Percentiles rank a stretch among this genome's conserved stretches.
phyloP scores from a whole-genome alignment of 2,888 invertebrate genomes.

The Lordiphosa fenestrarum region DNA sequence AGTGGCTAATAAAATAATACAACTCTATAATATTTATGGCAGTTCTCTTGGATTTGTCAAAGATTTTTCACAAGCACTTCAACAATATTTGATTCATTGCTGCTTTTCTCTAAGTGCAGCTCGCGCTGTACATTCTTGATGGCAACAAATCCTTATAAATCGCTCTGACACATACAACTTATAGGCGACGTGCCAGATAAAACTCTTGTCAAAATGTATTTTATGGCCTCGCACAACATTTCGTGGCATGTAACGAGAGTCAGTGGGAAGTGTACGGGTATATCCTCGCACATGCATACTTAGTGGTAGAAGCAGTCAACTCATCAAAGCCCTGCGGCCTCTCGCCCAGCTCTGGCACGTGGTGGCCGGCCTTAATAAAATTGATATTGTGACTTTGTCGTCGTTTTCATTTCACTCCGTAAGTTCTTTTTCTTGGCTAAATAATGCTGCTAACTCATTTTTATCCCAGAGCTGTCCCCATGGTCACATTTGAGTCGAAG shows the following conservation, averaged over 20 bases:
- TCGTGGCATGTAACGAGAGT: conserved; percentile 13
- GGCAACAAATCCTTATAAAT: conserved; percentile 68
- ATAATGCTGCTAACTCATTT: conserved; percentile 71
- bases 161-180: conserved; percentile 39
- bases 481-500: conserved; percentile 42
- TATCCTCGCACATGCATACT: conserved; percentile 4
- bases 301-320: conserved; percentile 14
- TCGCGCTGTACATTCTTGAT: conserved; percentile 30
- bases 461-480: conserved; percentile 46
- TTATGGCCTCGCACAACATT: conserved; percentile 46
- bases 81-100: neutral
- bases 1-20: too few species aligned
- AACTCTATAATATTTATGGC: too few species aligned
- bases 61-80: neutral
- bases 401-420: neutral
- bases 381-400: conserved; percentile 44
- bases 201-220: conserved; percentile 70
- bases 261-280: conserved; percentile 2
- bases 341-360: conserved; percentile 24
- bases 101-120: conserved; percentile 16
- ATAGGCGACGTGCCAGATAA: conserved; percentile 65
- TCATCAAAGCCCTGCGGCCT: conserved; percentile 49
- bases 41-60: conserved; percentile 8
- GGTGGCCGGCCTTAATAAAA: conserved; percentile 43
- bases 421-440: conserved; percentile 37